Base-by-base conservation (phyloP, 2,888 invertebrate species). In the Lypha dubia region DNA sequence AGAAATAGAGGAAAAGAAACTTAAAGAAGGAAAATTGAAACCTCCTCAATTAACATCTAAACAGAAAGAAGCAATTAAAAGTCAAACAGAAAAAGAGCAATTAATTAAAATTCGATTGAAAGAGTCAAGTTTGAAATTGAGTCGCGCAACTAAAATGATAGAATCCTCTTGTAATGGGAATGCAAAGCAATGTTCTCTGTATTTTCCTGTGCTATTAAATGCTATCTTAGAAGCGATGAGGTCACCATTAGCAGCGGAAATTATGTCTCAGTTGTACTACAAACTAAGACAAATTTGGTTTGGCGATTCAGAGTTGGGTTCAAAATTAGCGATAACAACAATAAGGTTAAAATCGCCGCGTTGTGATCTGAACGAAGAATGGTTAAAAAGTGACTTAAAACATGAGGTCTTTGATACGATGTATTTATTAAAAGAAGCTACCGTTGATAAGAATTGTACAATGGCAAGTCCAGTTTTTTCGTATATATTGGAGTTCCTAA, bases 21-120 rank as follows among this genome's bases (percentile, higher is more conserved):
- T 95, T 35, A 94, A 94, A 80, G 96, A 97, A 88, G 97, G 97
- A 0, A 97, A 96, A 91, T 92, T 95, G 49, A 96, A 95, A 88
- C 95, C 95, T 58, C 94, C 95, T 0, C 94, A 95, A 88, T 92
- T 96, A 63, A 95, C 96, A 0, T 95, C 96, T 15, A 99, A 99
- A 91, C 99, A 99, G 91, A 96, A 97, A 90, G 99, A 99, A 91
- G 95, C 96, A 0, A 94, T 98, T 68, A 97, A 96, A 90, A 94
- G 95, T 46, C 98, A 98, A 92, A 93, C 96, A 22, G 95, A 96
- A 32, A 98, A 97, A 89, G 99, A 99, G 91, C 94, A 94, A 85
- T 94, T 94, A 0, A 96, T 97, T 82, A 94, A 97, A 86, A 93
- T 94, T 53, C 94, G 95, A 86, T 92, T 98, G 38, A 93, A 93